A percentile compares a stretch with the other conserved stretches of the same genome.
phyloP scores from a whole-genome alignment of 2,888 invertebrate genomes.

The Gastrophysa polygoni region DNA sequence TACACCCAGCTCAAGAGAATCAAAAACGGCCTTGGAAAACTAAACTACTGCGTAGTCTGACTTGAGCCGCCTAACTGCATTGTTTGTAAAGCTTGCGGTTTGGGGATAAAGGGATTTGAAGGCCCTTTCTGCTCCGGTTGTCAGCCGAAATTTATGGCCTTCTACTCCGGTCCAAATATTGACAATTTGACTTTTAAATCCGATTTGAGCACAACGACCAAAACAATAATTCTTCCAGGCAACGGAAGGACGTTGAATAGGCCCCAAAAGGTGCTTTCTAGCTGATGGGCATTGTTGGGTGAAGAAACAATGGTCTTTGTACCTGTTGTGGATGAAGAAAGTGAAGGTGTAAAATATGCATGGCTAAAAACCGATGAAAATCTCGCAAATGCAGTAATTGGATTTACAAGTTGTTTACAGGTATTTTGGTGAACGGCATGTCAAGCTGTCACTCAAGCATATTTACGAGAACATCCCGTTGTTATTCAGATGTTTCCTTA shows the following conservation, averaged over 20 bases:
- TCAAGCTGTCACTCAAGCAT: background rate
- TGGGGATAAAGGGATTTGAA: slow-evolving; percentile 20
- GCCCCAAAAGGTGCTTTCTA: slow-evolving; percentile 7
- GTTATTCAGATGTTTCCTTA: background rate
- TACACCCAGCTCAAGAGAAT: slow-evolving; percentile 2
- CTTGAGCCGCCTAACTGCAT: slow-evolving; percentile 16
- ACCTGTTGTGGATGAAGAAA: slow-evolving; percentile 15
- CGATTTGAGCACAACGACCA: slow-evolving; percentile 5
- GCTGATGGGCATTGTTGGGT: slow-evolving; percentile 1
- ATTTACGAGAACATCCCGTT: background rate
- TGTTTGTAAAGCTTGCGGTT: slow-evolving; percentile 26
- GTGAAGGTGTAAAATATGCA: slow-evolving; percentile 17
- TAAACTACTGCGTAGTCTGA: background rate
- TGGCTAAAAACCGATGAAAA: slow-evolving; percentile 16
- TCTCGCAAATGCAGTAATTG: slow-evolving; percentile 8
- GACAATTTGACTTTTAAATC: slow-evolving; percentile 21
- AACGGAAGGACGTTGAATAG: slow-evolving; percentile 5
- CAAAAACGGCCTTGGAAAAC: slow-evolving; percentile 11
- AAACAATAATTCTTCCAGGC: slow-evolving; percentile 5
- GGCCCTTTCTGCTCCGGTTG: slow-evolving; percentile 18
- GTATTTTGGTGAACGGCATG: background rate
- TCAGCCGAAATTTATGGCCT: slow-evolving; percentile 24
- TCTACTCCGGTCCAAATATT: slow-evolving; percentile 28
- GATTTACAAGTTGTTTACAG: slow-evolving; percentile 7
- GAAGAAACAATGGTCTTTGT: slow-evolving; percentile 11